These are phyloP conservation scores for Listrodromus nycthemerus DNA, from an alignment of 2,888 invertebrate species.

Conservation along the genomic window DNA sequence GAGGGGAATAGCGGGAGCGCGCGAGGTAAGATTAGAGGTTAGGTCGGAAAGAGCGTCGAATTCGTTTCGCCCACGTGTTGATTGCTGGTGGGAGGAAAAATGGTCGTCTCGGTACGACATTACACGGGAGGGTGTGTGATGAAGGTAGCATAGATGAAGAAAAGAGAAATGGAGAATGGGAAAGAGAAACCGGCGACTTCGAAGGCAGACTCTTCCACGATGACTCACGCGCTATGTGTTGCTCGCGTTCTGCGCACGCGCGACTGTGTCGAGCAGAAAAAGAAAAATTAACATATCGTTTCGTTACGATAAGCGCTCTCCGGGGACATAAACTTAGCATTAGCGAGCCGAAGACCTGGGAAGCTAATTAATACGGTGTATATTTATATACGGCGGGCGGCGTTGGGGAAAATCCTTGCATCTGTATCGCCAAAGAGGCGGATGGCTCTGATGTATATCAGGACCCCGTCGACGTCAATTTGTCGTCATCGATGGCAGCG, in stretches of 20 bases:
- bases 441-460: slow-evolving; percentile 2
- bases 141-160: slow-evolving; percentile 17
- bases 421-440: neutral
- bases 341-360: neutral
- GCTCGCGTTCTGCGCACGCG: slow-evolving; percentile 12
- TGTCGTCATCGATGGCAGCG: neutral
- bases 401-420: slow-evolving; percentile 28
- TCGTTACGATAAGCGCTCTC: slow-evolving; percentile 16
- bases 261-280: neutral
- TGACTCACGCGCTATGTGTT: slow-evolving; percentile 44
- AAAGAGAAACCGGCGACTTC: slow-evolving; percentile 6
- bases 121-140: neutral
- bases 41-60: slow-evolving; percentile 21
- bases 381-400: slow-evolving; percentile 8
- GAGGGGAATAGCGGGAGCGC: neutral
- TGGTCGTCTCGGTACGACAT: slow-evolving; percentile 58
- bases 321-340: neutral
- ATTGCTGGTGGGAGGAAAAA: slow-evolving; percentile 56
- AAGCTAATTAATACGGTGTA: slow-evolving; percentile 14
- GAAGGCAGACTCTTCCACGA: slow-evolving; percentile 52
- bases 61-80: slow-evolving; percentile 68
- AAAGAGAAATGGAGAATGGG: slow-evolving; percentile 10
- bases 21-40: slow-evolving; percentile 8
- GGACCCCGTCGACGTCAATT: neutral
- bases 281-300: slow-evolving; percentile 45